Evolutionary conservation across 2,888 invertebrate genomes (phyloP).

Genomic region (Tipula confusa): DNA sequence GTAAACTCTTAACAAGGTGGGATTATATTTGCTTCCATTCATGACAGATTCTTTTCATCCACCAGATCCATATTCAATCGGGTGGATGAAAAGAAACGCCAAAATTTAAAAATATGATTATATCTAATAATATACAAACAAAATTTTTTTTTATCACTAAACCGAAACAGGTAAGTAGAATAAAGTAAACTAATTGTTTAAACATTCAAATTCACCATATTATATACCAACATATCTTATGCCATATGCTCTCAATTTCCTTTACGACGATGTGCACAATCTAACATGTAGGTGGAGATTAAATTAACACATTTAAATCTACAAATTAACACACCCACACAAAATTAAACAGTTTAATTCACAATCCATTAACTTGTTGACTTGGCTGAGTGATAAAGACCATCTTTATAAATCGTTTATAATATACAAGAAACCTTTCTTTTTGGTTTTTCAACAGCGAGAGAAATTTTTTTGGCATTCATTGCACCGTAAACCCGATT

Average conservation of each 20-base stretch:
- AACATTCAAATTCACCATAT: too few relatives aligned
- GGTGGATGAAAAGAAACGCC: too few relatives aligned
- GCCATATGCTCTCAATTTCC: not conserved
- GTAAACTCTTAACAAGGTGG: too few relatives aligned
- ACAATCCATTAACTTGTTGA: slow-evolving; percentile 3
- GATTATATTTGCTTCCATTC: too few relatives aligned
- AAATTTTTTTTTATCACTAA: too few relatives aligned
- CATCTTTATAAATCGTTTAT: not conserved
- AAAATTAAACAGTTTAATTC: not conserved
- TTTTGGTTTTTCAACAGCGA: not conserved
- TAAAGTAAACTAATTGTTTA: too few relatives aligned
- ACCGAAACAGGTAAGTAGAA: too few relatives aligned
- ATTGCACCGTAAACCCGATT: slow-evolving; percentile 12
- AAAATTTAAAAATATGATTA: too few relatives aligned
- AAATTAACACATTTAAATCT: not conserved
- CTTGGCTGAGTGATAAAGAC: not conserved
- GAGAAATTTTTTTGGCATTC: slow-evolving; percentile 4
- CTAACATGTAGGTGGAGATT: not conserved
- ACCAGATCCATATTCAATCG: too few relatives aligned
- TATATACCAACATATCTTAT: too few relatives aligned
- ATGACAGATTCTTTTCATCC: too few relatives aligned
- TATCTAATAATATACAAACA: too few relatives aligned
- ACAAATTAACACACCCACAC: not conserved
- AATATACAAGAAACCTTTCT: not conserved
- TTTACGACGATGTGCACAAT: not conserved